Evolutionary conservation across 1,140 invertebrate genomes (phyloP).

Genomic region (Drosophila simulans): DNA sequence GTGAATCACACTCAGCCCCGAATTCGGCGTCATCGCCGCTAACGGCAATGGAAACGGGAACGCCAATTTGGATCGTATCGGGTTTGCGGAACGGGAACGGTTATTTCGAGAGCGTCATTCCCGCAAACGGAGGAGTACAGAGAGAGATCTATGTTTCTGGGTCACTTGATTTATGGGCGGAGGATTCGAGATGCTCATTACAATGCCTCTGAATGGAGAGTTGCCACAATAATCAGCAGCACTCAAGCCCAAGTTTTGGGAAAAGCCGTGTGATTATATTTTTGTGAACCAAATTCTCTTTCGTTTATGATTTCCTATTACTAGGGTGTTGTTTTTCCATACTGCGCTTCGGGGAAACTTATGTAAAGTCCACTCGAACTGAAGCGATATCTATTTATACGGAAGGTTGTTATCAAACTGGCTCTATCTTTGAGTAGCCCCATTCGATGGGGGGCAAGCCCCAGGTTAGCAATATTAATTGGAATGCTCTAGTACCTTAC

Average conservation of each 20-base stretch:
- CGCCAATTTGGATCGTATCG: conserved; percentile 4
- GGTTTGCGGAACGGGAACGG: conserved; percentile 4
- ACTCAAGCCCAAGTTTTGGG: not conserved
- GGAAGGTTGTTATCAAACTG: conserved; percentile 21
- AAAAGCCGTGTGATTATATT: not conserved
- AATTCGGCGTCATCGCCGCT: conserved; percentile 37
- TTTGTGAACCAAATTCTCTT: not conserved
- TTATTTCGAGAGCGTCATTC: conserved; percentile 1
- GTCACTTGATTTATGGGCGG: conserved; percentile 5
- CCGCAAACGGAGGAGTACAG: not conserved
- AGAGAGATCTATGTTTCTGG: conserved; percentile 10
- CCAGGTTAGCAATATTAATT: conserved; percentile 29
- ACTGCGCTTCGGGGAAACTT: too few species aligned
- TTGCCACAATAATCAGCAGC: not conserved
- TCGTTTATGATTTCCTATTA: not conserved
- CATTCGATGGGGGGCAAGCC: conserved; percentile 8
- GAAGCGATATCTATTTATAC: conserved; percentile 14
- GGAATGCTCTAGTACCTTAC: conserved; percentile 14
- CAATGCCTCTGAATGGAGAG: not conserved
- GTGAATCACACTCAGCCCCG: conserved; percentile 42
- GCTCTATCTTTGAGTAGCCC: conserved; percentile 15
- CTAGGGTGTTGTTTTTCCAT: too few species aligned
- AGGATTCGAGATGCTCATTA: not conserved
- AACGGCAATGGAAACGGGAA: conserved; percentile 24
- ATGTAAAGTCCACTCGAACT: not conserved